Evolutionary conservation across 1,140 invertebrate genomes (phyloP).

Genomic region (Leptinotarsa defecta): DNA sequence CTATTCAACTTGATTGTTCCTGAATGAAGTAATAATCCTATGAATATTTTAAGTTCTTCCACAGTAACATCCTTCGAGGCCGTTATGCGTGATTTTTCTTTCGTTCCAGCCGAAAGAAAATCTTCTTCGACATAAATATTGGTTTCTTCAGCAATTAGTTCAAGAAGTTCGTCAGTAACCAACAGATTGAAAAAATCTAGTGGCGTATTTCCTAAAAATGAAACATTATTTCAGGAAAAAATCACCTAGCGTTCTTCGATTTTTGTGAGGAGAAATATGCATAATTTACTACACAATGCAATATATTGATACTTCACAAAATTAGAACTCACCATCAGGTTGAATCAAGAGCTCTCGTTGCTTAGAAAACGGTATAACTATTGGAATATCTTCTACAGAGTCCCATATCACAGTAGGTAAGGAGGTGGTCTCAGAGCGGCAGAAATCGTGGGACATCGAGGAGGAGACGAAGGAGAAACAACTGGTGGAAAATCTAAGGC

Average conservation of each 20-base stretch:
- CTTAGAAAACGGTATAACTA: background rate
- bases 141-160: conserved; percentile 32
- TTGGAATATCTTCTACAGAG: background rate
- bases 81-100: conserved; percentile 33
- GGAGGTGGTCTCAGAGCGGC: background rate
- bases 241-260: background rate
- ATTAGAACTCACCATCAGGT: background rate
- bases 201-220: background rate
- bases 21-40: conserved; percentile 40
- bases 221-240: conserved; percentile 4
- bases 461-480: conserved; percentile 10
- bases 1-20: conserved; percentile 35
- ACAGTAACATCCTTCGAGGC: conserved; percentile 37
- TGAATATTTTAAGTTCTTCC: conserved; percentile 38
- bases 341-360: background rate
- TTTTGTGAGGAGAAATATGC: conserved; percentile 1
- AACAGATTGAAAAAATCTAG: conserved; percentile 26
- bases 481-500: background rate
- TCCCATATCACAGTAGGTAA: background rate
- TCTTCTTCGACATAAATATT: conserved; percentile 40
- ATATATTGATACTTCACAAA: background rate
- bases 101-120: conserved; percentile 23
- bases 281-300: background rate
- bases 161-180: conserved; percentile 31
- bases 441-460: background rate